Base-by-base conservation (phyloP, 2,888 invertebrate species). In the Metopia argyrocephala region DNA sequence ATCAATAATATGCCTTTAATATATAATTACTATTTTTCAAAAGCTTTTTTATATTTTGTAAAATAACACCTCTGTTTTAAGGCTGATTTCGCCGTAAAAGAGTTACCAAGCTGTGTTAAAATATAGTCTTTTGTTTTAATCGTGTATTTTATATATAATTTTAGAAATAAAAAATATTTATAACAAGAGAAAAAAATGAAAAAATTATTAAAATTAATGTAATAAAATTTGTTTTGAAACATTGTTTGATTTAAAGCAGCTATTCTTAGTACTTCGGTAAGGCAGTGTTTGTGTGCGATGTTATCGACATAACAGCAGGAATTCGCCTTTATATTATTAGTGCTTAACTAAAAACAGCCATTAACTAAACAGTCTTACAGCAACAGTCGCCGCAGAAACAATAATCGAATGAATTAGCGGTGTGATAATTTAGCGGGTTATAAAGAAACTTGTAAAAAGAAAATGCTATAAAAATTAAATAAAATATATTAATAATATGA, bases 381-480 rank as follows among this genome's bases (percentile, higher is more conserved):
- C 61, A 70, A 71, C 62, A 56, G 48, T 74, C 78, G 78, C 74
- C 78, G 81, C 66, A 70, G 48, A 46, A 12, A 38, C 23, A 50
- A 23, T 38, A 20, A 52, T 45, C 50, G 65, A 31, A 20, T 23
- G 54, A 46, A 25, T 38, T 12, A 38, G 15, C 15, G 38, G 38
- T 15, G 38, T 38, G 15, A 38, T 12, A 38, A 38, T 12, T 12
- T 38, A 15, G 12, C 38, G 38, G 12, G 38, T 38, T 38, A 9
- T 9, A 12, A 12, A 38, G 3, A 38, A 38, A 12, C 12, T 12
- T 0, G 9, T 3, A 27, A 27, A 28, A 73, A 54, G 7, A 38
- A 9, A 57, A 79, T 73, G 65, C 31, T 54, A 54, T 23, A 59
- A 25, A 65, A 59, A 56, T 38, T 21, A 25, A 61, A 48, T n/a